A percentile compares a stretch with the other conserved stretches of the same genome.
Evolutionary conservation across 1,140 invertebrate species (phyloP).

Genomic region (Prorops nasuta): DNA sequence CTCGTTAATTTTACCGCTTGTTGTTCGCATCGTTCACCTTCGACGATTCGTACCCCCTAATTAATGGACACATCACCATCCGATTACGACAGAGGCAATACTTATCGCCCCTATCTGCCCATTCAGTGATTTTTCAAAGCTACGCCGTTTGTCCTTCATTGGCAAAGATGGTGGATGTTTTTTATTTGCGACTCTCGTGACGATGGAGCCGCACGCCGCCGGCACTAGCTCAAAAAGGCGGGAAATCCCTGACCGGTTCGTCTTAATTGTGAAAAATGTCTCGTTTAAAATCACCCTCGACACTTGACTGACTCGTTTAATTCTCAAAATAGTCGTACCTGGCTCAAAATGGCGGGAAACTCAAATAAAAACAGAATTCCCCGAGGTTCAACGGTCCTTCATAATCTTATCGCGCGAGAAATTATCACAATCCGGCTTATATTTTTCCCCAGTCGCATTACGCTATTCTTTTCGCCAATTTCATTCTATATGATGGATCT

Average conservation of each 20-base stretch:
- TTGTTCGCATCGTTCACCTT: neutral
- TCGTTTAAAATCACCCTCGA: too few relatives aligned
- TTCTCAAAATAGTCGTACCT: too few relatives aligned
- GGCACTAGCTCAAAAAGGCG: constrained; percentile 33
- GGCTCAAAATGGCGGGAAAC: constrained; percentile 39
- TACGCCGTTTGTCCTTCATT: constrained; percentile 45
- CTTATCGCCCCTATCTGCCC: constrained; percentile 16
- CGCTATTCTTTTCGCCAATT: constrained; percentile 4
- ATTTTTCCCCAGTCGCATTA: neutral
- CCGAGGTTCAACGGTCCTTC: constrained; percentile 29
- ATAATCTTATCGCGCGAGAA: constrained; percentile 36
- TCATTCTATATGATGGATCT: too few relatives aligned
- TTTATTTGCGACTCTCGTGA: constrained; percentile 36
- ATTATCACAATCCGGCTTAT: constrained; percentile 24
- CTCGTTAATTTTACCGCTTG: constrained; percentile 19
- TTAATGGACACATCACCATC: neutral
- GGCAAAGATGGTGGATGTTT: constrained; percentile 51
- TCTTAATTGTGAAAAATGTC: too few relatives aligned
- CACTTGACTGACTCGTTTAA: too few relatives aligned
- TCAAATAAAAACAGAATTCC: constrained; percentile 20
- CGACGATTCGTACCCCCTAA: too few relatives aligned
- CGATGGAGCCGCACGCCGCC: constrained; percentile 17
- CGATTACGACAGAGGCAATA: neutral
- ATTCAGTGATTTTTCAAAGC: constrained; percentile 34
- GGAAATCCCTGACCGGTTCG: too few relatives aligned